These are phyloP conservation scores for Prunella fulvescens DNA, from an alignment of 2,113 vertebrate species.

Conservation along the genomic window DNA sequence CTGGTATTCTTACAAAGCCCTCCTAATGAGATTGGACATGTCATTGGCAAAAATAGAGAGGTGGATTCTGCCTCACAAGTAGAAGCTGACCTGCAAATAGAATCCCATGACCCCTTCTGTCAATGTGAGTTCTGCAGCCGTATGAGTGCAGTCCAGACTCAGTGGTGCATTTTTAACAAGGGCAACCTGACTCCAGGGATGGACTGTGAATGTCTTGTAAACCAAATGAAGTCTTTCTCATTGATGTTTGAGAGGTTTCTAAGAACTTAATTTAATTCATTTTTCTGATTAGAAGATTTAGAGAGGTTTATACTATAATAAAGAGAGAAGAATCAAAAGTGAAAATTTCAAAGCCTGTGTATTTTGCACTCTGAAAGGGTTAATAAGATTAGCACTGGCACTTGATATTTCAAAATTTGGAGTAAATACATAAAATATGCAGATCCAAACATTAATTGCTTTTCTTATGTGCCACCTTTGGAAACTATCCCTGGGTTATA, in stretches of 20 bases:
- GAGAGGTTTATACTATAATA: background rate
- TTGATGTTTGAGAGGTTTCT: background rate
- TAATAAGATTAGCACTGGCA: background rate
- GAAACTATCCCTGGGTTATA: background rate
- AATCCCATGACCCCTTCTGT: background rate
- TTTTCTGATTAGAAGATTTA: background rate
- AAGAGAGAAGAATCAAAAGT: background rate
- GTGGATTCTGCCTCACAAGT: background rate
- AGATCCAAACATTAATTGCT: background rate
- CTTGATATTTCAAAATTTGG: background rate
- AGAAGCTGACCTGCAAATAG: background rate
- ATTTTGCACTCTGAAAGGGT: background rate
- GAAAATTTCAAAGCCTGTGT: background rate
- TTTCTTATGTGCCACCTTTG: background rate
- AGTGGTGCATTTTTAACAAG: background rate
- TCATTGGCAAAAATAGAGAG: background rate
- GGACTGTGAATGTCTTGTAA: background rate
- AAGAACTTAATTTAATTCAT: background rate
- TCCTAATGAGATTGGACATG: background rate
- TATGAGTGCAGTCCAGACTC: background rate
- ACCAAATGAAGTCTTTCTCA: background rate
- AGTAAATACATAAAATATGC: background rate
- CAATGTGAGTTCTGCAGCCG: background rate
- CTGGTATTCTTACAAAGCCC: accelerated
- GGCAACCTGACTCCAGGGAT: background rate